Base-by-base conservation (phyloP, 1,140 invertebrate genomes). In the Bursaphelenchus mucronatus region DNA sequence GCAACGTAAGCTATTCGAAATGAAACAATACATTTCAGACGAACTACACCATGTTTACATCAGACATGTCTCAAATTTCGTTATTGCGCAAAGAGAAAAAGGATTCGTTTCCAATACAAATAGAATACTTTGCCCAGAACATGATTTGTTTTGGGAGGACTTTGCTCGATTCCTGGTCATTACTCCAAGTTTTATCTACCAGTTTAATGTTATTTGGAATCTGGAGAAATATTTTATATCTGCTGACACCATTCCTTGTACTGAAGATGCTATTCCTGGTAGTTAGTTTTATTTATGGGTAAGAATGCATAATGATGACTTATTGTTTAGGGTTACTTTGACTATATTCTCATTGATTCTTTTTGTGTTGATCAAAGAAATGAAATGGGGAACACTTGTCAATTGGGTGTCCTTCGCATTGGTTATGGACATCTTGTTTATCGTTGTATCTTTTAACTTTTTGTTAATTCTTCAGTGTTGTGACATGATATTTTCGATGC, bases 231-330 rank as follows among this genome's bases (percentile, higher is more conserved):
- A 15, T 41, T 47, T 55, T 66, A 41, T 68, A 55, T 53, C 47
- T 68, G 10, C 69, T 68, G 13, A 62, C 52, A 19, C 53, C 55
- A 21, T 19, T 30, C n/a, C 45, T 68, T 10, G 50, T 68, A 7
- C 44, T 68, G 8, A 44, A 53, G 15, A 66, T 56, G 8, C 13
- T 68, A 10, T 70, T 68, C 49, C 47, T 68, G 43, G 67, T 68
- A 39, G 50, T 68, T 21, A 46, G 69, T 9, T 68, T 68, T 57
- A 63, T 68, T 15, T 68, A 68, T 63, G 56, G 40, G 67, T 68
- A 57, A 66, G 64, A 51, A 40, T 4, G 11, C 54, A 30, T 21
- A 30, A 19, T 63, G 3, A 44, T 59, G n/a, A 11, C 11, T 61
- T 15, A 10, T 63, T 63, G 8, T 68, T 55, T 41, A 68, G 67